phyloP scores from a whole-genome alignment of 2,888 invertebrate species.

The Cordilura impudica region DNA sequence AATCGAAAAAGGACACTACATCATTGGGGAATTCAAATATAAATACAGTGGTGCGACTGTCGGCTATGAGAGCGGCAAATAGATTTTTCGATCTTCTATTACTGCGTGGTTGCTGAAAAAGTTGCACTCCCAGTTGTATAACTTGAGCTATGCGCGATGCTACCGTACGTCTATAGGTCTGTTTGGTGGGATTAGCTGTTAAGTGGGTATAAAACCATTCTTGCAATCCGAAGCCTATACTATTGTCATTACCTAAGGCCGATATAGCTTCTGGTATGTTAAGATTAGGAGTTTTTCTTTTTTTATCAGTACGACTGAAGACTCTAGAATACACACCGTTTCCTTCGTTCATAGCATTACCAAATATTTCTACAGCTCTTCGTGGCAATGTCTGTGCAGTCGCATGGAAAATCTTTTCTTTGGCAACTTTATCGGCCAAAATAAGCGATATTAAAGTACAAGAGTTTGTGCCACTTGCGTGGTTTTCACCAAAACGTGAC shows the following conservation, averaged over 20 bases:
- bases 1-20: conserved; percentile 71
- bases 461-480: conserved; percentile 80
- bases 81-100: conserved; percentile 57
- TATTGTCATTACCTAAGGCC: conserved; percentile 74
- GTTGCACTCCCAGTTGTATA: conserved; percentile 70
- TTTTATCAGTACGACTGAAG: conserved; percentile 66
- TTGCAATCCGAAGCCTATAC: conserved; percentile 69
- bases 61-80: conserved; percentile 73
- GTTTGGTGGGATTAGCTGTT: conserved; percentile 69
- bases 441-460: conserved; percentile 82
- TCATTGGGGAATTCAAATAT: conserved; percentile 71
- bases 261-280: conserved; percentile 80
- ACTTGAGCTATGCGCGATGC: conserved; percentile 69
- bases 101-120: conserved; percentile 65
- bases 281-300: conserved; percentile 74
- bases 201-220: conserved; percentile 75
- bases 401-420: conserved; percentile 67
- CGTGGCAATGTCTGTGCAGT: conserved; percentile 64
- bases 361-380: conserved; percentile 79
- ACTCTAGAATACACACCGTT: conserved; percentile 80
- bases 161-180: conserved; percentile 68
- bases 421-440: conserved; percentile 78
- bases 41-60: conserved; percentile 72
- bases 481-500: conserved; percentile 79
- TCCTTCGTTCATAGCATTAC: conserved; percentile 81